Evolutionary conservation across 2,888 invertebrate genomes (phyloP).

Genomic region (Sarcophaga subvicina): DNA sequence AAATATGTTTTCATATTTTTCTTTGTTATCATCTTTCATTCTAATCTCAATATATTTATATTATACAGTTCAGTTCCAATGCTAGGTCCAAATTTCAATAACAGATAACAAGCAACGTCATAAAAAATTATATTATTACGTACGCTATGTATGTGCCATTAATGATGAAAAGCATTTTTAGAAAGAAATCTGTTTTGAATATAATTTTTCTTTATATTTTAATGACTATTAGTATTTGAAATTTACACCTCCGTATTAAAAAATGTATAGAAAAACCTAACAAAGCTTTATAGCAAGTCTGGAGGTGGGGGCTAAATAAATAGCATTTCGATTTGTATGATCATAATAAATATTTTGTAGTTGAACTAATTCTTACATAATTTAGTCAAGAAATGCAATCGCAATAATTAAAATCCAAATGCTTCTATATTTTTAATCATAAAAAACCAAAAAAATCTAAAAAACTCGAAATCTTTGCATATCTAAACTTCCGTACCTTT

Average conservation of each 20-base stretch:
- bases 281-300: neutral
- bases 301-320: neutral
- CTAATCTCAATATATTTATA: conserved; percentile 42
- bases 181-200: neutral
- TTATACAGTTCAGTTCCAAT: conserved; percentile 9
- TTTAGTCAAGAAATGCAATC: too few species aligned
- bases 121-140: neutral
- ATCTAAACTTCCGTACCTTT: too few species aligned
- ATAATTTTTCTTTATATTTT: neutral
- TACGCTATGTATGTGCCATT: neutral
- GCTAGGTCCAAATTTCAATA: conserved; percentile 43
- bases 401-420: too few species aligned
- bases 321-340: too few species aligned
- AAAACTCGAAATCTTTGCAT: too few species aligned
- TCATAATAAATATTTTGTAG: too few species aligned
- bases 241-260: neutral
- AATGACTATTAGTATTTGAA: neutral
- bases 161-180: neutral
- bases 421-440: too few species aligned
- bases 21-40: conserved; percentile 3
- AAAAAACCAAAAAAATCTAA: too few species aligned
- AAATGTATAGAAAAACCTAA: neutral
- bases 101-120: conserved; percentile 26
- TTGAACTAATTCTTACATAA: too few species aligned
- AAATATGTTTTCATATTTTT: too few species aligned